Percentiles rank a stretch among this genome's conserved stretches.
Conservation (phyloP, 2,113 vertebrate genomes). For the Anguilla japonica region DNA sequence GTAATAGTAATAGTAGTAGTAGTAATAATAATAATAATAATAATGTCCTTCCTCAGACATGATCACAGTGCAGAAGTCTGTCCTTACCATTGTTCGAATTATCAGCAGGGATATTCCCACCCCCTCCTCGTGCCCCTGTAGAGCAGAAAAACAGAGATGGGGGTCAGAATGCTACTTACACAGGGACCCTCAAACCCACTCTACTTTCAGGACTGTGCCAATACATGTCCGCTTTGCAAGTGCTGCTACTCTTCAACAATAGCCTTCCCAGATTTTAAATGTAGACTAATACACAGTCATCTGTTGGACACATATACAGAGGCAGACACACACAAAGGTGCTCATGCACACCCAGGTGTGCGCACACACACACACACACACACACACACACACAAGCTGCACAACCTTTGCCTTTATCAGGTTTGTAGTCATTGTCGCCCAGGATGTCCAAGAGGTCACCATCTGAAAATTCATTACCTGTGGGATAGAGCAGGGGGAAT, state of each 20-base stretch:
- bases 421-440: constrained; percentile 54
- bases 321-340: no score
- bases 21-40: neutral
- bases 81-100: constrained; percentile 19
- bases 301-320: neutral
- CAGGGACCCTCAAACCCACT: no score
- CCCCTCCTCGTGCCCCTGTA: constrained; percentile 5
- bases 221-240: no score
- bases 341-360: neutral
- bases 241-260: neutral
- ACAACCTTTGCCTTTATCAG: constrained; percentile 70
- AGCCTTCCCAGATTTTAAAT: neutral
- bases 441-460: constrained; percentile 63
- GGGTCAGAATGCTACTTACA: no score
- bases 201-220: no score
- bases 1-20: neutral
- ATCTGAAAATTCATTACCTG: constrained; percentile 53
- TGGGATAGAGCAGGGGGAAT: neutral
- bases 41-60: neutral
- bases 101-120: neutral
- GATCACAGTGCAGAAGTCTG: neutral
- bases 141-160: neutral
- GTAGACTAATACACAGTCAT: neutral
- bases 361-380: constrained; percentile 7
- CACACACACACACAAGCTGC: neutral